Evolutionary conservation across 2,113 vertebrate genomes (phyloP).

Genomic region (Pithys albifrons): DNA sequence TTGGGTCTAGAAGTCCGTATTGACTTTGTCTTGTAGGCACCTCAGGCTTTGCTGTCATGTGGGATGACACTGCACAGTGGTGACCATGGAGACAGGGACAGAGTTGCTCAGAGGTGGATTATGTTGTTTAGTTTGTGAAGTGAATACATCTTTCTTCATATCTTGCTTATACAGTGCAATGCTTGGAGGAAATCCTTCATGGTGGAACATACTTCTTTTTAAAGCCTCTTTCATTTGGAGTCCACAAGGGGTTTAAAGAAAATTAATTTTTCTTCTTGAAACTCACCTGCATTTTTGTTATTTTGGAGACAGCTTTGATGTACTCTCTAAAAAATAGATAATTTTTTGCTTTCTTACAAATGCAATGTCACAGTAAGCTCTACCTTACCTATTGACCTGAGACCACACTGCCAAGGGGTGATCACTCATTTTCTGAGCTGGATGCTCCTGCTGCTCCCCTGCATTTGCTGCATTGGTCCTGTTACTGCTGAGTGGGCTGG

Average conservation of each 20-base stretch:
- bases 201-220: neutral
- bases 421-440: neutral
- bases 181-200: neutral
- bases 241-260: neutral
- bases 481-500: neutral
- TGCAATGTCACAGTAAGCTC: neutral
- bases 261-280: neutral
- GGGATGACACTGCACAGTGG: neutral
- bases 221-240: neutral
- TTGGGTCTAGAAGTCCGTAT: neutral
- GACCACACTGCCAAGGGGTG: neutral
- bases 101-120: neutral
- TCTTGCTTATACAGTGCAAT: neutral
- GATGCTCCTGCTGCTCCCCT: neutral
- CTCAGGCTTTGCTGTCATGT: neutral
- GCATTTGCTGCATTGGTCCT: neutral
- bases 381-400: neutral
- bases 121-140: neutral
- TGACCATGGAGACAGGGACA: neutral
- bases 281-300: neutral
- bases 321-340: neutral
- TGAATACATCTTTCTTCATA: constrained; percentile 4
- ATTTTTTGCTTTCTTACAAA: neutral
- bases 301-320: neutral
- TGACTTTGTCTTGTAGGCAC: neutral